Evolutionary conservation across 1,140 invertebrate genomes (phyloP).

Genomic region (Nixonia krombeini): DNA sequence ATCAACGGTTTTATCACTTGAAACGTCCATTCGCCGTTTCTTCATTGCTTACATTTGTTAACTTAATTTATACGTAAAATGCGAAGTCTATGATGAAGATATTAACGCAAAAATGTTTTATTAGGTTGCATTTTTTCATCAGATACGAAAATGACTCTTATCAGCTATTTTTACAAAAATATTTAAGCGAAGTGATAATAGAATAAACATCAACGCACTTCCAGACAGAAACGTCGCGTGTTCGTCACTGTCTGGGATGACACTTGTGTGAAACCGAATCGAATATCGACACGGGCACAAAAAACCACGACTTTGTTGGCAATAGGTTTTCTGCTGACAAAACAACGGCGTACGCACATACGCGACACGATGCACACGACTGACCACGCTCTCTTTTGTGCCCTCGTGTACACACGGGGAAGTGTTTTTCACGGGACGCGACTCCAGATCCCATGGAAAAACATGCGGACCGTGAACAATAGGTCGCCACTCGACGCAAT

Average conservation of each 20-base stretch:
- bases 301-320: constrained; percentile 33
- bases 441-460: constrained; percentile 25
- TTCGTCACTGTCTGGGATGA: constrained; percentile 10
- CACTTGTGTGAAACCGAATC: constrained; percentile 47
- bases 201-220: too few relatives aligned
- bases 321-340: constrained; percentile 23
- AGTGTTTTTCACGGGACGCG: constrained; percentile 23
- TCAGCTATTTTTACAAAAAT: too few relatives aligned
- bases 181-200: too few relatives aligned
- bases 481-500: constrained; percentile 49
- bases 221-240: not conserved
- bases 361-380: constrained; percentile 21
- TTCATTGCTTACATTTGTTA: too few relatives aligned
- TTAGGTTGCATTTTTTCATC: too few relatives aligned
- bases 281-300: constrained; percentile 38
- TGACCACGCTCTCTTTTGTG: constrained; percentile 13
- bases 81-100: too few relatives aligned
- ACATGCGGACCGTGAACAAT: constrained; percentile 38
- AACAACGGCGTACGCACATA: constrained; percentile 20
- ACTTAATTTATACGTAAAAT: too few relatives aligned
- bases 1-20: too few relatives aligned
- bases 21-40: too few relatives aligned
- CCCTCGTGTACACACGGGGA: constrained; percentile 6
- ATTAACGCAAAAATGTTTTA: not conserved
- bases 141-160: too few relatives aligned